phyloP scores from a whole-genome alignment of 2,888 invertebrate species.

The Spilosoma lubricipeda region DNA sequence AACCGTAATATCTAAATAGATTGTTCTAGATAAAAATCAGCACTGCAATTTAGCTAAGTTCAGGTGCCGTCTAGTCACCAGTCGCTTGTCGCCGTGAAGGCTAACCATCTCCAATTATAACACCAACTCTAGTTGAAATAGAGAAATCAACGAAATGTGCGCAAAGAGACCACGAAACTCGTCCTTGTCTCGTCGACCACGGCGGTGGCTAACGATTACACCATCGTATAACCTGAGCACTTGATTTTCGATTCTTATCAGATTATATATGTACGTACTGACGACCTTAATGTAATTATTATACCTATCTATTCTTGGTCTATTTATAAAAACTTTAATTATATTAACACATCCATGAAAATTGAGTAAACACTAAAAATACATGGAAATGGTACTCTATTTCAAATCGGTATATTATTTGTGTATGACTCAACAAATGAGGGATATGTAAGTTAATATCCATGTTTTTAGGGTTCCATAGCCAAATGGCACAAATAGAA shows the following conservation, averaged over 20 bases:
- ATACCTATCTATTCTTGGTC: not conserved
- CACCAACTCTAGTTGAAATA: not conserved
- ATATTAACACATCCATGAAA: not conserved
- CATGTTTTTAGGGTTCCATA: not conserved
- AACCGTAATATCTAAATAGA: not conserved
- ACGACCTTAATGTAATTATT: conserved; percentile 3
- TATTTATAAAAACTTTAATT: not conserved
- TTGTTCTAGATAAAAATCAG: not conserved
- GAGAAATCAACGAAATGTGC: conserved; percentile 2
- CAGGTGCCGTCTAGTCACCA: not conserved
- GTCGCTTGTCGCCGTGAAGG: not conserved
- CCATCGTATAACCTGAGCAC: conserved; percentile 4
- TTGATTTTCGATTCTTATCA: conserved; percentile 5
- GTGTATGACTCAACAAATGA: not conserved
- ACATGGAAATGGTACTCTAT: not conserved
- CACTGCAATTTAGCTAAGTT: not conserved
- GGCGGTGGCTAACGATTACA: conserved; percentile 4
- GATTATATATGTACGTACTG: conserved; percentile 5
- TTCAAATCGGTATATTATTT: not conserved
- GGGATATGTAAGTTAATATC: not conserved
- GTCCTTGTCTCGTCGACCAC: conserved; percentile 15
- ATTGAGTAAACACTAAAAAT: not conserved
- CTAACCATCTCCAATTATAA: not conserved
- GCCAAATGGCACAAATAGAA: too few species aligned
- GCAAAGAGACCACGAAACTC: conserved; percentile 8